A percentile compares a stretch with the other conserved stretches of the same genome.
Conservation (phyloP, 1,140 invertebrate species). For the Brachystomella parvula region DNA sequence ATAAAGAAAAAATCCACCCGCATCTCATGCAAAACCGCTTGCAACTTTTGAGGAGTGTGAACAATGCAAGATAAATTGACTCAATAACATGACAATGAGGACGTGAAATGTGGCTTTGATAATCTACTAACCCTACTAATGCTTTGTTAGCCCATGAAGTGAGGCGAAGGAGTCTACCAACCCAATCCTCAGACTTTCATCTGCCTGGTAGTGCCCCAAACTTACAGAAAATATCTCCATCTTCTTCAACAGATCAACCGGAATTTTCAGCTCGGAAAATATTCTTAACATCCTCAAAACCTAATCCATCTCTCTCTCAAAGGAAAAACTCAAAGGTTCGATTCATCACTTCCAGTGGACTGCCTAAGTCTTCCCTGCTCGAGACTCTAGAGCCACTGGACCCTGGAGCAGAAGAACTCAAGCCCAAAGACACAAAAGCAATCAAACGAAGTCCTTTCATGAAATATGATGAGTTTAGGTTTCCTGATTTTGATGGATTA, state of each 20-base stretch:
- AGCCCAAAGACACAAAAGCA: slow-evolving; percentile 35
- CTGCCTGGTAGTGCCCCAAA: too few relatives aligned
- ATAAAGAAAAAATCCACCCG: too few relatives aligned
- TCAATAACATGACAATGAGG: too few relatives aligned
- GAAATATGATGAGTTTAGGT: slow-evolving; percentile 27
- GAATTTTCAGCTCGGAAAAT: neutral
- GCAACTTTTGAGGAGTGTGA: too few relatives aligned
- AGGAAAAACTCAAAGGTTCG: neutral
- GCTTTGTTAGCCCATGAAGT: too few relatives aligned
- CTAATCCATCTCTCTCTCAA: neutral
- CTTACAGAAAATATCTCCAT: neutral
- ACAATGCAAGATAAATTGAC: too few relatives aligned
- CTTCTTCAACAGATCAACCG: neutral
- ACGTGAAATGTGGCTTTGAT: too few relatives aligned
- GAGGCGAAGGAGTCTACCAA: too few relatives aligned
- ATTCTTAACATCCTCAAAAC: neutral
- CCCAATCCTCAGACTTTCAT: too few relatives aligned
- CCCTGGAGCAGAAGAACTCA: slow-evolving; percentile 1
- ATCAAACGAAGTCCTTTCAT: slow-evolving; percentile 37
- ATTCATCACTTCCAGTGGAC: neutral
- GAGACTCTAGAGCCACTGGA: neutral
- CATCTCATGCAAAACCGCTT: too few relatives aligned
- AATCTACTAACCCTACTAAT: too few relatives aligned
- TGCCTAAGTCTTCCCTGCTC: neutral
- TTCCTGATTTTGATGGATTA: slow-evolving; percentile 38